Conservation (phyloP, 2,113 vertebrate genomes). For the Gadus chalcogrammus region DNA sequence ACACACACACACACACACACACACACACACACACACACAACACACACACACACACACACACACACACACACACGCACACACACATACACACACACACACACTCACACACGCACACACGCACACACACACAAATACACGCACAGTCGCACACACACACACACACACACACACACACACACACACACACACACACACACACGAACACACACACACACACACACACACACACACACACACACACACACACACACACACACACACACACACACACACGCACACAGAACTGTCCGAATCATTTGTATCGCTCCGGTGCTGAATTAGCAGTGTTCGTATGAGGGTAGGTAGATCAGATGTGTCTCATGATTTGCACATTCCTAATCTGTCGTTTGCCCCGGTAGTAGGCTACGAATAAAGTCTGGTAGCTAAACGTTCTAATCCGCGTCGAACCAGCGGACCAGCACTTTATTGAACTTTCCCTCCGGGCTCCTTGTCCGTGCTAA, state of each 20-base stretch:
- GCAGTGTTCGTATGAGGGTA: no score
- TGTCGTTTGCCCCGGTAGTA: no score
- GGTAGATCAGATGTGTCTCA: no score
- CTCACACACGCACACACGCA: neutral
- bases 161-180: slow-evolving; percentile 15
- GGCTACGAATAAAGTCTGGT: no score
- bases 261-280: no score
- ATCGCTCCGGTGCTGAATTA: no score
- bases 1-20: neutral
- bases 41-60: slow-evolving; percentile 13
- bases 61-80: slow-evolving; percentile 13
- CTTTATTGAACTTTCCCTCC: neutral
- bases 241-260: no score
- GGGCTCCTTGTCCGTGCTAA: no score
- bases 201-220: slow-evolving; percentile 8
- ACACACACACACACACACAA: neutral
- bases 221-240: no score
- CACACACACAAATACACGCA: no score
- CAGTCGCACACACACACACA: neutral
- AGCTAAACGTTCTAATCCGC: no score
- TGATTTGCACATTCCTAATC: no score
- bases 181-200: slow-evolving; percentile 16
- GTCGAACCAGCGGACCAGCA: neutral
- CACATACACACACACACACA: slow-evolving; percentile 15
- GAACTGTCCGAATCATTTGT: neutral